A percentile compares a stretch with the other conserved stretches of the same genome.
Evolutionary conservation across 2,797 vertebrate genomes (phyloP).

Genomic region (Spea hammondii): DNA sequence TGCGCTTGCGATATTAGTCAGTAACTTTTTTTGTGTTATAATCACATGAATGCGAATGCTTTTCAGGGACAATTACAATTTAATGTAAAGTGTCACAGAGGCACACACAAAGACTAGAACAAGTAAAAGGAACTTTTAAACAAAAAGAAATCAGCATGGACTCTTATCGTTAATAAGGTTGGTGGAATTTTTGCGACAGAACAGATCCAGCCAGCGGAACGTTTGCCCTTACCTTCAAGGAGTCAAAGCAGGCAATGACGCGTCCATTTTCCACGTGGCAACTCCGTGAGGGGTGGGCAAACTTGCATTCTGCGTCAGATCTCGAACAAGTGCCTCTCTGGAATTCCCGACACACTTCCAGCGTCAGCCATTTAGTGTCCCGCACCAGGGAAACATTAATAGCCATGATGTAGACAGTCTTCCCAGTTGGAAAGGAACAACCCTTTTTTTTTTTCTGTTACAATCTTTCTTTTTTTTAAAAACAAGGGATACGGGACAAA

Average conservation of each 20-base stretch:
- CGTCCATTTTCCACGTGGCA: conserved; percentile 98
- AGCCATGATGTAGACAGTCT: conserved; percentile 75
- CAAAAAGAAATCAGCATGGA: background rate
- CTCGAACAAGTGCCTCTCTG: conserved; percentile 96
- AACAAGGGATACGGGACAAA: conserved; percentile 56
- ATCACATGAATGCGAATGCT: too few species aligned
- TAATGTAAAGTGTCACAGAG: too few species aligned
- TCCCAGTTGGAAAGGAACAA: conserved; percentile 56
- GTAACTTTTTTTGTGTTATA: too few species aligned
- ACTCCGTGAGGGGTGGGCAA: conserved; percentile 92
- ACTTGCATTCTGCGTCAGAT: conserved; percentile 94
- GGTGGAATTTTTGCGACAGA: too few species aligned
- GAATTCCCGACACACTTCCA: conserved; percentile 98
- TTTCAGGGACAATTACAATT: too few species aligned
- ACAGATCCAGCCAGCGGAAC: background rate
- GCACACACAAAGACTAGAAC: too few species aligned
- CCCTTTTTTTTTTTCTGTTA: conserved; percentile 53
- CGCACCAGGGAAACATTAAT: conserved; percentile 91
- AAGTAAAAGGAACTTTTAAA: background rate
- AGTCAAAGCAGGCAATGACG: conserved; percentile 98
- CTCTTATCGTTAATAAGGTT: too few species aligned
- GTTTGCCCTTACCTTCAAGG: conserved; percentile 85
- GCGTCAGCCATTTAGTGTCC: conserved; percentile 98
- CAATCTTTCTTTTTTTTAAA: conserved; percentile 56
- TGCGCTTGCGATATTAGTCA: too few species aligned